A percentile compares a stretch with the other conserved stretches of the same genome.
Evolutionary conservation across 2,888 invertebrate species (phyloP).

Genomic region (Scaptomyza reducta): DNA sequence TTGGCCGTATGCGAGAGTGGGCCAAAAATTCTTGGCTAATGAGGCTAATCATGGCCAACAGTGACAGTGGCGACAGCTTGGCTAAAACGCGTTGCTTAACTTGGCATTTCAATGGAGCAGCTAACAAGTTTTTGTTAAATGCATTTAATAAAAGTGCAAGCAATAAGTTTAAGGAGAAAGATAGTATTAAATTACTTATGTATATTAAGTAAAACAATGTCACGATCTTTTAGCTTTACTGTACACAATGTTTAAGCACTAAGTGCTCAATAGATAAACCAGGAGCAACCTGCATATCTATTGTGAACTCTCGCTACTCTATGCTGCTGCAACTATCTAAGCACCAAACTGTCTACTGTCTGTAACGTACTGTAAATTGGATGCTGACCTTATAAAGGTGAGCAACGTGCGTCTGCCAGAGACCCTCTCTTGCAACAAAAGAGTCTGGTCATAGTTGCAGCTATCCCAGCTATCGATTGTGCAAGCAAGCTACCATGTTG

Average conservation of each 20-base stretch:
- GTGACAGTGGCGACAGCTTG: slow-evolving; percentile 42
- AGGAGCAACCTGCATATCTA: slow-evolving; percentile 34
- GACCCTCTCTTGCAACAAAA: slow-evolving; percentile 41
- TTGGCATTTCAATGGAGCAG: slow-evolving; percentile 25
- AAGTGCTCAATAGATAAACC: slow-evolving; percentile 23
- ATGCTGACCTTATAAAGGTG: slow-evolving; percentile 81
- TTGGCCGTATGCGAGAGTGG: slow-evolving; percentile 34
- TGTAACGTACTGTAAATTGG: slow-evolving; percentile 51
- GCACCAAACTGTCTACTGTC: slow-evolving; percentile 22
- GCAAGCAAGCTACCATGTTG: slow-evolving; percentile 65
- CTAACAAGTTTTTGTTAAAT: slow-evolving; percentile 35
- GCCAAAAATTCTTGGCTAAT: slow-evolving; percentile 64
- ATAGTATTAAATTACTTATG: slow-evolving; percentile 21
- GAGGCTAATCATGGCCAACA: slow-evolving; percentile 49
- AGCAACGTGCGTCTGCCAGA: slow-evolving; percentile 78
- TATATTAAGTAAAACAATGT: slow-evolving; percentile 17
- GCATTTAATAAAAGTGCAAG: slow-evolving; percentile 13
- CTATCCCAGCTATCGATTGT: slow-evolving; percentile 57
- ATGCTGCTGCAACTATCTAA: background rate
- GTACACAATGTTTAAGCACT: slow-evolving; percentile 8
- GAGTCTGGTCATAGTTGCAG: slow-evolving; percentile 9
- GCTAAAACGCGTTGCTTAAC: slow-evolving; percentile 27
- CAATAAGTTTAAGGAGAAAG: slow-evolving; percentile 25
- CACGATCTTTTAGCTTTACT: slow-evolving; percentile 40
- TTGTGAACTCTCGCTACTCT: slow-evolving; percentile 9